Base-by-base conservation (phyloP, 2,113 vertebrate genomes). In the Chauna torquata region DNA sequence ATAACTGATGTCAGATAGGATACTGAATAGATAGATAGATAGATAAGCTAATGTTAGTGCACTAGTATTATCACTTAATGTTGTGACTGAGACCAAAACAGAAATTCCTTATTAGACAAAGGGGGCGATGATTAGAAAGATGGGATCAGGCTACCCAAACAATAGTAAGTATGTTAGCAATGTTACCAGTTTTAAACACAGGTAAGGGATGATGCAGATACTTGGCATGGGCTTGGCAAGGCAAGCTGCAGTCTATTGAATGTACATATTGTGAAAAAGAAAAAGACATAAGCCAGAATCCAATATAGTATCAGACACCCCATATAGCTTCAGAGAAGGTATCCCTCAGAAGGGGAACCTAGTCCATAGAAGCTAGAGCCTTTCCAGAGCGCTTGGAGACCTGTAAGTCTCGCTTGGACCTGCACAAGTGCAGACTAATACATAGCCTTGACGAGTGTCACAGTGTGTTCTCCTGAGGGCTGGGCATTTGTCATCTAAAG, bases 121-220 rank as follows among this genome's bases (percentile, higher is more conserved):
- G 47, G 32, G 25, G 16, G 9, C 1, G 5, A 16, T 40, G 42
- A 12, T 38, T 83, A n/a, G 32, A 82, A 44, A 0, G 2, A 5
- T 62, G 45, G 54, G 23, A n/a, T 57, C 27, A 55, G 59, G 16
- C 45, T 55, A 38, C 24, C 11, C 15, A 30, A 42, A 36, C 23
- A 44, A 25, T 6, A 11, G 9, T 12, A 49, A 17, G 14, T 34
- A 3, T 11, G 5, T 79, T 45, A 74, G 23, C 30, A 36, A 10
- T 11, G 3, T 47, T 72, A 10, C 11, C 0, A 2, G 12, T 16
- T 86, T 82, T 52, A 77, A 38, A 10, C 15, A 13, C 4, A 50
- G 32, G 28, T n/a, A 18, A 25, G 55, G 11, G 38, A 45, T 38
- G 11, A 36, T 27, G 20, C 0, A 1, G 36, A 49, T 15, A 59